Evolutionary conservation across 2,888 invertebrate species (phyloP).

Genomic region (Miltochrista miniata): DNA sequence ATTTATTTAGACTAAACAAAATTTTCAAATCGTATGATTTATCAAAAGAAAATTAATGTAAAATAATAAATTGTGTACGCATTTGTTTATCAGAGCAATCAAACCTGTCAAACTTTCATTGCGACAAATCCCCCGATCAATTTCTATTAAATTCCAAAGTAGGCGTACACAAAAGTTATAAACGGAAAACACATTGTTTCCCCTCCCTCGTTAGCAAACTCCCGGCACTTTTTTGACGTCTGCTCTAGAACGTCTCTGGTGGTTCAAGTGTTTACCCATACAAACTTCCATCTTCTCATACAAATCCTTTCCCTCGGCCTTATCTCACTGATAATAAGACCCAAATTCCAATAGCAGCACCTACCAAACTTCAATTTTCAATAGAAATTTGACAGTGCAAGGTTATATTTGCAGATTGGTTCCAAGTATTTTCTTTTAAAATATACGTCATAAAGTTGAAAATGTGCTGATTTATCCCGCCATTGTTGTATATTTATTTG

Average conservation of each 20-base stretch:
- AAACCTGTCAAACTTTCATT: conserved; percentile 36
- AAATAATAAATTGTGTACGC: conserved; percentile 23
- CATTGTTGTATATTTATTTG: conserved; percentile 37
- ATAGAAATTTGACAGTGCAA: conserved; percentile 43
- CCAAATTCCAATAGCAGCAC: conserved; percentile 38
- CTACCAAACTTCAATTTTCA: conserved; percentile 23
- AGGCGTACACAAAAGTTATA: conserved; percentile 51
- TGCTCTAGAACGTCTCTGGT: conserved; percentile 68
- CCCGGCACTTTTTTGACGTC: conserved; percentile 76
- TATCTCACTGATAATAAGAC: conserved; percentile 45
- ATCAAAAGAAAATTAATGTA: background rate
- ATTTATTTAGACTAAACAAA: background rate
- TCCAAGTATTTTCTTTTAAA: conserved; percentile 42
- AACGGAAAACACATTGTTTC: conserved; percentile 65
- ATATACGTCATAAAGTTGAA: conserved; percentile 44
- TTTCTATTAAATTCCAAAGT: conserved; percentile 49
- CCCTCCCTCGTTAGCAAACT: conserved; percentile 75
- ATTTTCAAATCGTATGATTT: background rate
- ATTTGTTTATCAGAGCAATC: conserved; percentile 35
- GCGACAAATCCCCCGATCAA: conserved; percentile 47
- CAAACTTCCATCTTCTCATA: conserved; percentile 40
- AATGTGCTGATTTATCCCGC: conserved; percentile 35
- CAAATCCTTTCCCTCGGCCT: conserved; percentile 31
- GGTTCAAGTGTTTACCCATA: conserved; percentile 63
- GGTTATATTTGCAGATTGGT: conserved; percentile 47